Evolutionary conservation across 1,140 invertebrate genomes (phyloP), one percentile per base, ranked within the genome.

Genomic region (Drosophila ficusphila): DNA sequence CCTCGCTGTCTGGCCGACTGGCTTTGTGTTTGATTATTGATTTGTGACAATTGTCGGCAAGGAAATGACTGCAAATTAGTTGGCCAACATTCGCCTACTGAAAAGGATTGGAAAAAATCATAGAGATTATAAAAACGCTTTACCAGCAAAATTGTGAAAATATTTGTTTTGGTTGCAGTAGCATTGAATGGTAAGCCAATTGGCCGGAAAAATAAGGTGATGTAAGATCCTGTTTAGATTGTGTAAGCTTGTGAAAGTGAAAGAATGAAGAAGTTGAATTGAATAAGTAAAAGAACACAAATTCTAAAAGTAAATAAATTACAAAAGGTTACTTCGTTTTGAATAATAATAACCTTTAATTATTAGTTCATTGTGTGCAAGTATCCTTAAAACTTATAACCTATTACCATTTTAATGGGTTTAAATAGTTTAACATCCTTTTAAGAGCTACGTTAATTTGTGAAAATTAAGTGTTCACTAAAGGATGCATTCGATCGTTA

Each of bases 61-160:
- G 58, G 77, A 75, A 78, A 75, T 75, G 75, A 64, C 39, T 60
- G 41, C 42, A 56, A 65, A 69, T 69, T 69, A 67, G 12, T 61
- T 54, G 42, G 64, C 27, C 23, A 52, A 29, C 39, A 67, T 48
- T 60, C 41, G 39, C 29, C 9, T 16, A n/a, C 16, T 11, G 19
- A 46, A 54, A 78, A 27, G 65, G 58, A 54, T 48, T 47, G n/a
- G n/a, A 39, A 62, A 73, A 62, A 33, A 53, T 23, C 33, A n/a
- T 11, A 18, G n/a, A n/a, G 41, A 48, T 25, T 38, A n/a, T 8
- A 5, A 27, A 27, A 5, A 49, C 25, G 19, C 14, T n/a, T 27
- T 34, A 8, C 27, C 38, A 11, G 47, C 48, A 12, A 41, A 16
- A 44, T 62, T 21, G 38, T 31, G 33, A 31, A 71, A 31, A 60